Percentiles rank a stretch among this genome's conserved stretches.
Conservation (phyloP, 1,140 invertebrate genomes). For the Polyergus mexicanus region DNA sequence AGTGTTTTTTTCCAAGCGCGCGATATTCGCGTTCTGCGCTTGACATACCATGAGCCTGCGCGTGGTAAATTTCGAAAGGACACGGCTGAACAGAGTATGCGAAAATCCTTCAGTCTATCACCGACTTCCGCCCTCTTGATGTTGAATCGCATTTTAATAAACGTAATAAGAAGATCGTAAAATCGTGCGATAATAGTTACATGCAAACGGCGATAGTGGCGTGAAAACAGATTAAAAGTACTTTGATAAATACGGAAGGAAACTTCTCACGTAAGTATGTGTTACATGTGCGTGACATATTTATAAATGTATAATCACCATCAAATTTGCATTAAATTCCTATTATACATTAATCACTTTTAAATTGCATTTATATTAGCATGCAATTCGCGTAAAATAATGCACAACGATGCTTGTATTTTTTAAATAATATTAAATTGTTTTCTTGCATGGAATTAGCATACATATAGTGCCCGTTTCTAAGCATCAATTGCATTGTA, state of each 20-base stretch:
- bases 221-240: neutral
- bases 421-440: neutral
- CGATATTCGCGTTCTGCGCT: conserved; percentile 11
- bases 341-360: neutral
- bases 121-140: neutral
- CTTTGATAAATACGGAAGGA: neutral
- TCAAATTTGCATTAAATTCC: neutral
- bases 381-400: neutral
- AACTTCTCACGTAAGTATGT: conserved; percentile 8
- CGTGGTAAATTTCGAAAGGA: conserved; percentile 39
- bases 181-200: neutral
- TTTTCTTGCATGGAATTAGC: neutral
- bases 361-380: neutral
- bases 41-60: conserved; percentile 15
- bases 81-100: neutral
- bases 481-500: neutral
- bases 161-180: neutral
- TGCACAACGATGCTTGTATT: neutral
- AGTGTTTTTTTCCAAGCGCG: neutral
- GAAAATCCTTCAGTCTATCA: conserved; percentile 24
- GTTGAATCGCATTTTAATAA: conserved; percentile 9
- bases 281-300: neutral
- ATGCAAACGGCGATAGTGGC: neutral
- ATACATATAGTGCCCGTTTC: neutral
- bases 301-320: neutral